Evolutionary conservation across 2,113 vertebrate species (phyloP).

Genomic region (Oriolus oriolus): DNA sequence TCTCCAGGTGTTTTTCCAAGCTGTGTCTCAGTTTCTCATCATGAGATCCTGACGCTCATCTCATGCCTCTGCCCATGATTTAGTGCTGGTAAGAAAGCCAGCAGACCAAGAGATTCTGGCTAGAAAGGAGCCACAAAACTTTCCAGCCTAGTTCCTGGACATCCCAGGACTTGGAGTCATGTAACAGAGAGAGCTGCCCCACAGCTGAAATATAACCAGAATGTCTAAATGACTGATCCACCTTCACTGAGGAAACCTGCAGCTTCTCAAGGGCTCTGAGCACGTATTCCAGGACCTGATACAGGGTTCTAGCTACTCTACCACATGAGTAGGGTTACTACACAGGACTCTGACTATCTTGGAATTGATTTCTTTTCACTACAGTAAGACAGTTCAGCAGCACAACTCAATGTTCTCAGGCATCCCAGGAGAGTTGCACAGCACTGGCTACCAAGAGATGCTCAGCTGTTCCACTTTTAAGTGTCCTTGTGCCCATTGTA

Average conservation of each 20-base stretch:
- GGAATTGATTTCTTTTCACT: background rate
- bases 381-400: background rate
- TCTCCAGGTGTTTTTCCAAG: background rate
- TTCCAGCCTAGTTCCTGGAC: background rate
- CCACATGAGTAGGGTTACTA: background rate
- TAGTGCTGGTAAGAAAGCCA: background rate
- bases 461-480: slow-evolving; percentile 40
- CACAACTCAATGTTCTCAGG: background rate
- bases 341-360: background rate
- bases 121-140: background rate
- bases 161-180: background rate
- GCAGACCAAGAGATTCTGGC: background rate
- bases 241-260: background rate
- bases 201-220: background rate
- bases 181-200: background rate
- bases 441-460: slow-evolving; percentile 21
- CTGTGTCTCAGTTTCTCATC: background rate
- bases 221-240: background rate
- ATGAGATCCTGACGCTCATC: background rate
- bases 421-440: slow-evolving; percentile 8
- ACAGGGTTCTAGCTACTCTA: background rate
- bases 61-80: background rate
- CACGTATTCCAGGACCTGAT: background rate
- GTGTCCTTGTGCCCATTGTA: slow-evolving; percentile 62
- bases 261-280: background rate